phyloP scores from a whole-genome alignment of 2,797 vertebrate species.

The Cichlasoma orientale region DNA sequence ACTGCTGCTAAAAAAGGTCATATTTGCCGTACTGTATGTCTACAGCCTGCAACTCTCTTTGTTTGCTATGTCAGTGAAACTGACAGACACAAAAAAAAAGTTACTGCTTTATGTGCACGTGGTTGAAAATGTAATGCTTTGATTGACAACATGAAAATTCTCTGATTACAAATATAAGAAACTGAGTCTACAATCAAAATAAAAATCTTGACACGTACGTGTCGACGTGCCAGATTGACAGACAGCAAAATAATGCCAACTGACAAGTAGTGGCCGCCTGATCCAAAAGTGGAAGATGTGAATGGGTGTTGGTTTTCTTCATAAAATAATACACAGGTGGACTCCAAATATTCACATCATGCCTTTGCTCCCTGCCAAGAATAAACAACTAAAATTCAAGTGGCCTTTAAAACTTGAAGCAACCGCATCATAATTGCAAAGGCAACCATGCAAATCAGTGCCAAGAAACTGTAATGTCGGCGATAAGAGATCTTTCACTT shows the following conservation, averaged over 20 bases:
- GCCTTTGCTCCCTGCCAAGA: neutral
- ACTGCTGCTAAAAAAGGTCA: neutral
- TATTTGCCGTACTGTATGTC: neutral
- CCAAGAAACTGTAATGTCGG: neutral
- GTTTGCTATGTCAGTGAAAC: no score
- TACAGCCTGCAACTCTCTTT: neutral
- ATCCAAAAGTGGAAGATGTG: neutral
- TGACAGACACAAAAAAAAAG: no score
- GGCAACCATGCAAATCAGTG: neutral
- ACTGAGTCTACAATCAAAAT: slow-evolving; percentile 1
- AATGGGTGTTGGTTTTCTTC: neutral
- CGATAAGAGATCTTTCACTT: neutral
- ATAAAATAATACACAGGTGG: neutral
- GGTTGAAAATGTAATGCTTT: neutral
- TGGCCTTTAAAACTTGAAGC: neutral
- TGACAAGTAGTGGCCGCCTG: neutral
- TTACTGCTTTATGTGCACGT: no score
- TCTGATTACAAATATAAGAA: slow-evolving; percentile 3
- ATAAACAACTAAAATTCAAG: neutral
- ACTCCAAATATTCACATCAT: neutral
- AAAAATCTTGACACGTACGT: neutral
- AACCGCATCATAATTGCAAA: neutral
- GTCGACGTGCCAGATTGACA: neutral
- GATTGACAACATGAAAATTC: neutral
- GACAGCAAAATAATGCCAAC: neutral